Evolutionary conservation across 2,797 vertebrate species (phyloP).

Genomic region (Meda fulgida): DNA sequence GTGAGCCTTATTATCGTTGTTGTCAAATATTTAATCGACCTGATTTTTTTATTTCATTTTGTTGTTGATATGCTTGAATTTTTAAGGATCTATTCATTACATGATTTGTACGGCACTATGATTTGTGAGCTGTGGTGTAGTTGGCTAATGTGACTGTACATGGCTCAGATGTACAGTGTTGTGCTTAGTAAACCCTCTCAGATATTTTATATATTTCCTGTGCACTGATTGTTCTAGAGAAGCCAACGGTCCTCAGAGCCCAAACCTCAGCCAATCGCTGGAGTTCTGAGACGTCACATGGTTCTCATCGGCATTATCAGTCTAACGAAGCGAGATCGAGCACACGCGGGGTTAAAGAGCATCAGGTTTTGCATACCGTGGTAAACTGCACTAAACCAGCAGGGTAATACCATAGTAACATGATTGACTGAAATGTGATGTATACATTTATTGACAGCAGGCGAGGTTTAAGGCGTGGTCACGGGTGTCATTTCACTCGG

Average conservation of each 20-base stretch:
- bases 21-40: constrained; percentile 78
- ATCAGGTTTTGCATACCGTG: background rate
- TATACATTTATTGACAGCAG: background rate
- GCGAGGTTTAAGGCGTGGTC: background rate
- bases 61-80: constrained; percentile 76
- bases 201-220: constrained; percentile 75
- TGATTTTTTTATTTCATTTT: constrained; percentile 72
- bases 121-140: constrained; percentile 78
- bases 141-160: constrained; percentile 79
- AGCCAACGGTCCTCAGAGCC: constrained; percentile 36
- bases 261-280: background rate
- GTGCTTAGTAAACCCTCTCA: constrained; percentile 68
- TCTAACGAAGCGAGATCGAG: background rate
- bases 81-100: constrained; percentile 68
- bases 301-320: background rate
- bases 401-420: background rate
- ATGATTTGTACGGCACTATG: constrained; percentile 77
- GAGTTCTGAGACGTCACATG: background rate
- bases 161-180: constrained; percentile 65
- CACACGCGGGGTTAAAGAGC: background rate
- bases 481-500: background rate
- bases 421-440: background rate
- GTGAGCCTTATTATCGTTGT: constrained; percentile 82
- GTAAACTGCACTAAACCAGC: background rate
- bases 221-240: constrained; percentile 58